Evolutionary conservation across 2,797 vertebrate genomes (phyloP), one percentile per base, ranked within the genome.

Genomic region (Ctenosaura bakeri): DNA sequence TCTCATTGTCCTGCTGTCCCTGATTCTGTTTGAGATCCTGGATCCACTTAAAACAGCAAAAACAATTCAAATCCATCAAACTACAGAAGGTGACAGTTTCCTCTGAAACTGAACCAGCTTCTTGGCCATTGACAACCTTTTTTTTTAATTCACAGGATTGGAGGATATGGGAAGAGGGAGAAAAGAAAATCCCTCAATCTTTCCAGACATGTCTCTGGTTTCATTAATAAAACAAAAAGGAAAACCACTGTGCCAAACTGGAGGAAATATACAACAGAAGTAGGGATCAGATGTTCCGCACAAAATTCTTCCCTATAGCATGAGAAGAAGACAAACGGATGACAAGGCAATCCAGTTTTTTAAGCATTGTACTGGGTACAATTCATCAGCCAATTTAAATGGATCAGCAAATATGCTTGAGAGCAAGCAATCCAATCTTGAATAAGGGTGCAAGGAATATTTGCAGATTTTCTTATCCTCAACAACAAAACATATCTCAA

Each of bases 1-100:
- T 83, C 92, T 93, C 94, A 95, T 95, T 93, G 94, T 97, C 95
- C 94, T 93, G 94, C 92, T 95, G 94, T 94, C 93, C 91, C 93
- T 93, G 92, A 91, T 95, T 93, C 95, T 96, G 94, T 91, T 95
- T 95, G 95, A 90, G 94, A 69, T 69, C 90, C 89, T 96, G 94
- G 94, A 95, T 95, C 94, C 91, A 90, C 93, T 94, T 95, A 56
- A 56, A 94, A 96, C 93, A 93, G 95, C 95, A 95, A 96, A 95
- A 95, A 92, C 93, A 92, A 96, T 95, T 95, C 94, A 95, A 91
- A 93, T 89, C 86, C 93, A 94, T 89, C 94, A 88, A 96, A 93
- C 94, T 93, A 93, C 88, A 92, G 90, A 78, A 94, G 93, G 92
- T 83, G 87, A 89, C 90, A 38, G 26, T 56, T 92, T 88, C 83